Evolutionary conservation across 2,888 invertebrate genomes (phyloP).

Genomic region (Drosophila nigritarsus): DNA sequence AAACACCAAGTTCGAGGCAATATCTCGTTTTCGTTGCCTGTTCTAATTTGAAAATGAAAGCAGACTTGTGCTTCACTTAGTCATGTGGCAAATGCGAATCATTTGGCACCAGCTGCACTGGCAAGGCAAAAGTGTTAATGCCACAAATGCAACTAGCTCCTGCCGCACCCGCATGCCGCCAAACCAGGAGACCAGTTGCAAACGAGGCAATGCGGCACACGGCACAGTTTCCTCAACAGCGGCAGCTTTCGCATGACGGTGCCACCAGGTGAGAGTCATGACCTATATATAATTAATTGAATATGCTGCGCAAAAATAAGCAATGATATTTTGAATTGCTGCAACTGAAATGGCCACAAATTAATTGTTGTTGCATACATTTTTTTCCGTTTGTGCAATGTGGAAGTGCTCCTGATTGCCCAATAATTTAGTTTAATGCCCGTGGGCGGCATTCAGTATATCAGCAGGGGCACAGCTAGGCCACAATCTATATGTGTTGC

Average conservation of each 20-base stretch:
- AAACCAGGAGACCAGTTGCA: not conserved
- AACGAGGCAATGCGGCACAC: constrained; percentile 40
- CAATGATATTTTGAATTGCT: not conserved
- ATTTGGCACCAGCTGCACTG: constrained; percentile 13
- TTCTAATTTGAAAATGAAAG: not conserved
- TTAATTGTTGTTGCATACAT: not conserved
- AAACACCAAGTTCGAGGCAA: not conserved
- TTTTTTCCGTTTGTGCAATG: not conserved
- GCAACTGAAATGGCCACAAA: not conserved
- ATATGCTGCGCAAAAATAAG: not conserved
- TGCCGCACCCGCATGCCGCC: not conserved
- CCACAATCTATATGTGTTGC: constrained; percentile 64
- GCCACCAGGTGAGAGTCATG: constrained; percentile 72
- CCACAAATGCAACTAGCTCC: constrained; percentile 5
- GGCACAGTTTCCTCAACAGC: constrained; percentile 66
- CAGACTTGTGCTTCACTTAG: constrained; percentile 7
- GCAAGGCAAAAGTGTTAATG: constrained; percentile 4
- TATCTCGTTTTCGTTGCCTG: no score
- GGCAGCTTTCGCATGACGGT: constrained; percentile 82
- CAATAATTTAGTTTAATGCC: constrained; percentile 83
- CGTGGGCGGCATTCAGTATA: constrained; percentile 79
- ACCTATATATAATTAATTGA: not conserved
- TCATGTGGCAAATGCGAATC: constrained; percentile 24
- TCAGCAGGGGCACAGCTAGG: constrained; percentile 73
- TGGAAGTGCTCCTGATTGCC: constrained; percentile 77